Percentiles rank a stretch among this genome's conserved stretches.
Evolutionary conservation across 53 echinoderm and acorn worm species (phyloP).

Genomic region (Temnopleurus reevesii): DNA sequence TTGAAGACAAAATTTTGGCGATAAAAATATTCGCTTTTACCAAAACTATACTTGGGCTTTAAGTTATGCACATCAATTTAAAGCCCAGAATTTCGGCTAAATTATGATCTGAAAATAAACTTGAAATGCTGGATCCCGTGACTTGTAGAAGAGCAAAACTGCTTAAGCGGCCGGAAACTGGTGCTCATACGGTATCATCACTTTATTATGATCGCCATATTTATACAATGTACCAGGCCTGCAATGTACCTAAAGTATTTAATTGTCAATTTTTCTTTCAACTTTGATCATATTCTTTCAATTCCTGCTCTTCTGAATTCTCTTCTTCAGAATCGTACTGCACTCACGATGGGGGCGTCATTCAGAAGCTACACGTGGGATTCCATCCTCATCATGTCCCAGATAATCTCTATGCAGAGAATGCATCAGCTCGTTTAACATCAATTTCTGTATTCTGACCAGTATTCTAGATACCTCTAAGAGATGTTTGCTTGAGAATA

Average conservation of each 20-base stretch:
- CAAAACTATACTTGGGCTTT: not conserved
- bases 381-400: slow-evolving; percentile 82
- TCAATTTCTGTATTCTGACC: too few relatives aligned
- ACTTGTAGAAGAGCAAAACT: too few relatives aligned
- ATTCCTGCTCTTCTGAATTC: not conserved
- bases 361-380: slow-evolving; percentile 96
- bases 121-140: too few relatives aligned
- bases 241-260: too few relatives aligned
- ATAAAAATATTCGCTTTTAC: not conserved
- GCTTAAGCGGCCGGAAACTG: not conserved
- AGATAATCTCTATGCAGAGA: slow-evolving; percentile 91
- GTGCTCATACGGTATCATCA: not conserved
- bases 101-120: not conserved
- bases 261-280: too few relatives aligned
- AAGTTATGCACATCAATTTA: too few relatives aligned
- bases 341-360: slow-evolving; percentile 72
- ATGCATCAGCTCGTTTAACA: too few relatives aligned
- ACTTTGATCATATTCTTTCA: too few relatives aligned
- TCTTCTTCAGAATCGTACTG: not conserved
- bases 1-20: not conserved
- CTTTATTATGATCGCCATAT: too few relatives aligned
- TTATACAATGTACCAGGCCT: too few relatives aligned
- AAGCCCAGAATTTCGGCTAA: not conserved
- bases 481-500: too few relatives aligned
- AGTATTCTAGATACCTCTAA: too few relatives aligned